These are phyloP conservation scores for Gymnocephalus cernua DNA, from an alignment of 2,113 vertebrate species.

Conservation along the genomic window DNA sequence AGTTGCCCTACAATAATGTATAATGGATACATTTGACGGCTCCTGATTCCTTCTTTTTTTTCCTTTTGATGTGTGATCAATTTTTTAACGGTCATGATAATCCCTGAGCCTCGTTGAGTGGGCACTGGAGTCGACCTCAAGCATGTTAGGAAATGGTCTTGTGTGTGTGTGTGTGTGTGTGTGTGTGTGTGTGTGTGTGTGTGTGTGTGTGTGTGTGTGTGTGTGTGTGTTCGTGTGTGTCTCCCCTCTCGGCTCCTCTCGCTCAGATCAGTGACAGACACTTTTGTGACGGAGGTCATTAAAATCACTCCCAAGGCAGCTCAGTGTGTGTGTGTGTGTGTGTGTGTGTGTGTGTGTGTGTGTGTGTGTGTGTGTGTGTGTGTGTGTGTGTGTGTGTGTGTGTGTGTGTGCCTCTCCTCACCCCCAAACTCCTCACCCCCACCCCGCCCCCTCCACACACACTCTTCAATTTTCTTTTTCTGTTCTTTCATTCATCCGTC, in stretches of 20 bases:
- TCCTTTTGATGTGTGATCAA: constrained; percentile 78
- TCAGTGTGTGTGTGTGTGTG: constrained; percentile 30
- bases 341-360: constrained; percentile 12
- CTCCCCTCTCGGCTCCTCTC: constrained; percentile 51
- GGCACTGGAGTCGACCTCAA: constrained; percentile 77
- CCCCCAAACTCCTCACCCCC: constrained; percentile 24
- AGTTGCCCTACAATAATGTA: constrained; percentile 82
- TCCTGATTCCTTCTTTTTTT: constrained; percentile 47
- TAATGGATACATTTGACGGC: constrained; percentile 80
- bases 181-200: constrained; percentile 9
- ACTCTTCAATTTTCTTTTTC: constrained; percentile 78
- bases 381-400: constrained; percentile 13
- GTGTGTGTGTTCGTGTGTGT: constrained; percentile 12
- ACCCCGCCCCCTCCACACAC: constrained; percentile 45
- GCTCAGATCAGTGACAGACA: constrained; percentile 82
- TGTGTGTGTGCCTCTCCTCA: constrained; percentile 24
- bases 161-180: constrained; percentile 26
- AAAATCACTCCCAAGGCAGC: constrained; percentile 88
- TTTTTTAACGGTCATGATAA: constrained; percentile 87
- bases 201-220: constrained; percentile 1
- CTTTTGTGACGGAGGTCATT: constrained; percentile 87
- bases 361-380: constrained; percentile 11
- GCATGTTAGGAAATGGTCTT: constrained; percentile 52
- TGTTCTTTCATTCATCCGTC: constrained; percentile 76
- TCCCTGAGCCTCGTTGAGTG: constrained; percentile 47